Percentiles rank a stretch among this genome's conserved stretches.
These are phyloP conservation scores for Galbula dea DNA, from an alignment of 2,113 vertebrate species.

Conservation along the genomic window DNA sequence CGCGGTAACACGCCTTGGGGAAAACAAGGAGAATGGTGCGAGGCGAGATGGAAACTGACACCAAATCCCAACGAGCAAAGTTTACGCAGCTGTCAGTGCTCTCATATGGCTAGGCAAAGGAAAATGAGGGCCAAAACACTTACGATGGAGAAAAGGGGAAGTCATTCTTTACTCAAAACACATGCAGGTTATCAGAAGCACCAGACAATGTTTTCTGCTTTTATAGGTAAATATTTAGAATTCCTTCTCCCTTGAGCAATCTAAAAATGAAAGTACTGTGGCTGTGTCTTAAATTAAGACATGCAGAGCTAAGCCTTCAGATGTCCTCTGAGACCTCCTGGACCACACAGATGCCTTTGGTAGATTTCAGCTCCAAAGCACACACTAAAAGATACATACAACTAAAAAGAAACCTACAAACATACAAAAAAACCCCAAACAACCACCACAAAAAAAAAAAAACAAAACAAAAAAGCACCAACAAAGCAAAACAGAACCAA, in stretches of 20 bases:
- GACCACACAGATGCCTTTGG: fast-evolving
- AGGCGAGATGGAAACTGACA: background rate
- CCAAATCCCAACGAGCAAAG: fast-evolving
- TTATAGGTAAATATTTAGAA: background rate
- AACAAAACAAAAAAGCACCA: background rate
- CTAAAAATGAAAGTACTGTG: background rate
- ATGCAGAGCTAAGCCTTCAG: fast-evolving
- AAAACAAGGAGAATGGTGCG: fast-evolving
- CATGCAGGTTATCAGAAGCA: background rate
- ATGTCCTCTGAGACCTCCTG: background rate
- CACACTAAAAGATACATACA: background rate
- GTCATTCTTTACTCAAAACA: background rate
- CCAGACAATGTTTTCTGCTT: background rate
- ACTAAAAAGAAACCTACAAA: background rate
- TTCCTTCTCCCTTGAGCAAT: background rate
- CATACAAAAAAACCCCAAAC: background rate
- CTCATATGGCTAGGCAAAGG: fast-evolving
- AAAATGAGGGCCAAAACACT: background rate
- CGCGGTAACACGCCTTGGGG: background rate
- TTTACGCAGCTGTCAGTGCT: background rate
- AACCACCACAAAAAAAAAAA: background rate
- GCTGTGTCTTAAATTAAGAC: background rate
- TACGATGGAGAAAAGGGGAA: background rate
- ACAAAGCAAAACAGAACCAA: background rate
- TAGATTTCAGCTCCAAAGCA: background rate